Evolutionary conservation across 2,888 invertebrate genomes (phyloP), one percentile per base, ranked within the genome.

Genomic region (Euplexia lucipara): DNA sequence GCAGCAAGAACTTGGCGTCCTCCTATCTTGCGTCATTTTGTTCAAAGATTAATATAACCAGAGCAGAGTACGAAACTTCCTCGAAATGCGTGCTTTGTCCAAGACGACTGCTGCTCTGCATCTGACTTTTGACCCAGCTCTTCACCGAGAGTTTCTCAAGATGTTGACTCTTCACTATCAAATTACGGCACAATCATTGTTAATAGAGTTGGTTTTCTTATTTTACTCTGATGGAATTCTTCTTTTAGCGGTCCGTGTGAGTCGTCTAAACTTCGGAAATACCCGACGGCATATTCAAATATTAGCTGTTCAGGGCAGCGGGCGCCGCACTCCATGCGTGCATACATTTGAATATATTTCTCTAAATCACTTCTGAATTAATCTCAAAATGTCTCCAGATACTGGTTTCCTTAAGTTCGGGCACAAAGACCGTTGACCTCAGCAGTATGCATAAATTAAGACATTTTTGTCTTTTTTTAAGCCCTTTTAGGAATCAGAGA

Each of bases 341-440:
- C 78, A 83, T 84, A 83, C 52, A 86, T 86, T 87, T 81, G 73
- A 81, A 87, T 86, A 87, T 72, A 82, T 84, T 75, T 82, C 60
- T 79, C 57, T 70, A 75, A 77, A 81, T 80, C 68, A 69, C 60
- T 67, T 47, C 78, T 52, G 60, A 69, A 80, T 79, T 78, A 83
- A 82, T 76, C 57, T 77, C 53, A 35, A 72, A 77, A 79, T 79
- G 64, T 68, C 77, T 71, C 66, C 60, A 68, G 79, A 78, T 70
- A 76, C 69, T 53, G 63, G 60, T 78, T 66, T 54, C 42, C 35
- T 61, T 60, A 32, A 63, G 52, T 44, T 34, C 34, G 26, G 49
- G 48, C 64, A 49, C 58, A 51, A 54, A 57, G 82, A 66, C 44
- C 82, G 37, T 62, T 70, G 80, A 82, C 71, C 80, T 67, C 45